Conservation (phyloP, 2,888 invertebrate species). For the Sarcophaga rosellei region DNA sequence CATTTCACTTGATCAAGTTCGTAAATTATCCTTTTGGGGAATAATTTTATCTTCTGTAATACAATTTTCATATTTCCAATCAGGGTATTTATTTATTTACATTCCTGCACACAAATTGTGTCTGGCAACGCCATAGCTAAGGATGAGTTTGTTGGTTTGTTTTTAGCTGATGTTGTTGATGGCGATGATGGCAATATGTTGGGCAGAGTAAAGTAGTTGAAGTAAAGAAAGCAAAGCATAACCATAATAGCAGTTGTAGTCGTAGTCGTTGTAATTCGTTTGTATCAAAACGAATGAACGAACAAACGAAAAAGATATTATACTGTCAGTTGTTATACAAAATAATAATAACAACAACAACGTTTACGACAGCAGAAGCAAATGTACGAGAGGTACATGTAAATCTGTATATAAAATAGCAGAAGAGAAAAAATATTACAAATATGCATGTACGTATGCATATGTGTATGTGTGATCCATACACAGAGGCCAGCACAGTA, state of each 20-base stretch:
- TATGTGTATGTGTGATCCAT: slow-evolving; percentile 14
- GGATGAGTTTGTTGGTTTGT: slow-evolving; percentile 51
- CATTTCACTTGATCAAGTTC: too few species aligned
- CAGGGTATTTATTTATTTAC: not conserved
- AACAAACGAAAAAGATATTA: slow-evolving; percentile 53
- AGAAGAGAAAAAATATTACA: slow-evolving; percentile 34
- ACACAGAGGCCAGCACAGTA: slow-evolving; percentile 46
- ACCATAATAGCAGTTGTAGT: slow-evolving; percentile 14
- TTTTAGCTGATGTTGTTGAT: slow-evolving; percentile 52
- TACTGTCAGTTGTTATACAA: slow-evolving; percentile 43
- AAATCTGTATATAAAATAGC: slow-evolving; percentile 35
- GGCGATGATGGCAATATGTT: slow-evolving; percentile 40
- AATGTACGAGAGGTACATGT: slow-evolving; percentile 32
- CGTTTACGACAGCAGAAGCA: slow-evolving; percentile 21
- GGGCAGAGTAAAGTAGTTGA: slow-evolving; percentile 19
- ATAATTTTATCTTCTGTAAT: too few species aligned
- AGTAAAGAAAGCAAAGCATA: slow-evolving; percentile 41
- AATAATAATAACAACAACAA: slow-evolving; percentile 24
- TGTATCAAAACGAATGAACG: slow-evolving; percentile 53
- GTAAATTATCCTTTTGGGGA: too few species aligned
- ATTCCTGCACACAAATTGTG: not conserved
- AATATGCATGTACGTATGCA: slow-evolving; percentile 3
- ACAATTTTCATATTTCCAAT: not conserved
- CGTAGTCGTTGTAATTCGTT: slow-evolving; percentile 52
- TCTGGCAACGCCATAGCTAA: slow-evolving; percentile 7